phyloP scores from a whole-genome alignment of 1,140 invertebrate species.

The Mercenaria mercenaria region DNA sequence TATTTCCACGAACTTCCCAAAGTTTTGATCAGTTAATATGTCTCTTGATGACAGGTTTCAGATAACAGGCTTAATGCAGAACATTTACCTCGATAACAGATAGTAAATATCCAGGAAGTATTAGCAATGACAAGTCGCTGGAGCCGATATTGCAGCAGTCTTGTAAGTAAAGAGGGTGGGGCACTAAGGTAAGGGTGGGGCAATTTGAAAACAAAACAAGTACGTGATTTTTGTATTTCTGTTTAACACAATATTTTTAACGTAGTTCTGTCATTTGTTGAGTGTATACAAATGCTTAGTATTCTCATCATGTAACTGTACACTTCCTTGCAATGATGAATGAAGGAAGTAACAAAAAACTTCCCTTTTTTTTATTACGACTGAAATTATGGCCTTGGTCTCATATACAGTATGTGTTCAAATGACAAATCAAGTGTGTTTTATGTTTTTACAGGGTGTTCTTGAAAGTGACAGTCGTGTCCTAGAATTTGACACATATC shows the following conservation, averaged over 20 bases:
- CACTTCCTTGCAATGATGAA: background rate
- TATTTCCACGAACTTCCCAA: background rate
- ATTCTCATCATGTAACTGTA: background rate
- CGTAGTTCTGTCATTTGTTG: background rate
- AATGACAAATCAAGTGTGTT: too few relatives aligned
- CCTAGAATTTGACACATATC: too few relatives aligned
- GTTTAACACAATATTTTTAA: too few relatives aligned
- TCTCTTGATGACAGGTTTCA: background rate
- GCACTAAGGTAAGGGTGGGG: background rate
- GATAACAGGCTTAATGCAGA: background rate
- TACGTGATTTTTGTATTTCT: too few relatives aligned
- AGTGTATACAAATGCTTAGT: background rate
- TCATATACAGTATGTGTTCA: too few relatives aligned
- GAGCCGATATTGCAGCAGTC: background rate
- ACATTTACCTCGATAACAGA: background rate
- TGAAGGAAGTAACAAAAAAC: too few relatives aligned
- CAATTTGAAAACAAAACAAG: background rate
- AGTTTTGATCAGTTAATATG: background rate
- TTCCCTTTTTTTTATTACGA: too few relatives aligned
- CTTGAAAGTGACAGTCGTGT: too few relatives aligned
- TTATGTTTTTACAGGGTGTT: too few relatives aligned
- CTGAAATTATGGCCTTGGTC: too few relatives aligned
- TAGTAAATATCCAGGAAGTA: background rate
- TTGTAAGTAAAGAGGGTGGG: constrained; percentile 31
- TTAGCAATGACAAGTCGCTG: background rate